phyloP scores from a whole-genome alignment of 2,888 invertebrate species.

The Nudaria mundana region DNA sequence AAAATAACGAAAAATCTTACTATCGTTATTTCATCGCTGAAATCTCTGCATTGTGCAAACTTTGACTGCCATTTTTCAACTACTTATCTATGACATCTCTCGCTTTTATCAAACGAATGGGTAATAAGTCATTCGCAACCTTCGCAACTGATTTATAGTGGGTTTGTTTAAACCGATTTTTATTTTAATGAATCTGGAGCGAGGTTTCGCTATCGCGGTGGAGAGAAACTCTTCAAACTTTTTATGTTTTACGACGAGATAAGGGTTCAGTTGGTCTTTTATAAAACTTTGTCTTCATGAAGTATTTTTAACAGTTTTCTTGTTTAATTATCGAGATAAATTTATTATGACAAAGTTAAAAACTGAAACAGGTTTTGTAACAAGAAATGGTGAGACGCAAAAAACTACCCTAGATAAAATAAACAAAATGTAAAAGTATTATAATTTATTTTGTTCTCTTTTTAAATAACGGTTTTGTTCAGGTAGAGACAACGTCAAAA shows the following conservation, averaged over 20 bases:
- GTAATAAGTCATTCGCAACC: slow-evolving; percentile 24
- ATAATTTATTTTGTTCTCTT: too few species aligned
- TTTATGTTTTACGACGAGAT: slow-evolving; percentile 7
- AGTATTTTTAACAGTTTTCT: neutral
- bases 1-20: slow-evolving; percentile 13
- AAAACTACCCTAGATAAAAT: too few species aligned
- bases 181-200: slow-evolving; percentile 9
- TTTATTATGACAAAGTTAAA: too few species aligned
- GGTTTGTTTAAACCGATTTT: slow-evolving; percentile 8
- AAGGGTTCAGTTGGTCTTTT: neutral
- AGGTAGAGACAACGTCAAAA: too few species aligned
- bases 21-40: too few species aligned
- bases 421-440: too few species aligned
- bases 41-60: slow-evolving; percentile 39
- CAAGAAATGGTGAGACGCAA: too few species aligned
- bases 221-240: slow-evolving; percentile 2
- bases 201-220: neutral
- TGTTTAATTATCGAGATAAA: too few species aligned
- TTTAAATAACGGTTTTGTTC: too few species aligned
- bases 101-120: slow-evolving; percentile 32
- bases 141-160: slow-evolving; percentile 35
- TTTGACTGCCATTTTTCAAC: slow-evolving; percentile 33
- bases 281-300: neutral
- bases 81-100: slow-evolving; percentile 18
- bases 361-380: too few species aligned